Percentiles rank a stretch among this genome's conserved stretches.
phyloP scores from a whole-genome alignment of 2,113 vertebrate species.

The Saguinus midas region DNA sequence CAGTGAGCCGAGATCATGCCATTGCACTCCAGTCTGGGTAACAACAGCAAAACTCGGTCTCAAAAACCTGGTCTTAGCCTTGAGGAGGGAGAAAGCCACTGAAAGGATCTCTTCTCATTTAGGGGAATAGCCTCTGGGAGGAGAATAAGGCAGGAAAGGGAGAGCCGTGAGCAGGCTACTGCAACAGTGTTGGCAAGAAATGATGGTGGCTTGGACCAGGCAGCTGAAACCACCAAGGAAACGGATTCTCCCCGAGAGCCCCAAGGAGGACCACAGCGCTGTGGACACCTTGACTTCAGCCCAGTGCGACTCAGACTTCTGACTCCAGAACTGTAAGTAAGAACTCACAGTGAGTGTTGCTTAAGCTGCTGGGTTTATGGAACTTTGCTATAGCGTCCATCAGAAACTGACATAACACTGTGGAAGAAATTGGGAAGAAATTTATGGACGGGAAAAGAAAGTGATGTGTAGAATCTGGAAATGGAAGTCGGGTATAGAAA shows the following conservation, averaged over 20 bases:
- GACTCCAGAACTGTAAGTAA: not conserved
- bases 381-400: fast-evolving
- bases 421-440: too few species aligned
- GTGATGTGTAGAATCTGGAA: too few species aligned
- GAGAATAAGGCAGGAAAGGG: not conserved
- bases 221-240: not conserved
- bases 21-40: too few species aligned
- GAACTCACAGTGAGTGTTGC: fast-evolving
- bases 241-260: not conserved
- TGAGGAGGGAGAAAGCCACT: not conserved
- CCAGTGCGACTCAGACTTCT: not conserved
- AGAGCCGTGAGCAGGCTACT: not conserved
- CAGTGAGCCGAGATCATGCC: too few species aligned
- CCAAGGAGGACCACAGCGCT: not conserved
- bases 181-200: not conserved
- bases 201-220: not conserved
- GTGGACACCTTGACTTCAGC: not conserved
- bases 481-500: too few species aligned
- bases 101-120: not conserved
- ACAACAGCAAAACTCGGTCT: too few species aligned
- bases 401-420: not conserved
- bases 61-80: not conserved
- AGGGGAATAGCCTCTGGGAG: not conserved
- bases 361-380: not conserved
- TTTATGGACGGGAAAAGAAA: too few species aligned